Evolutionary conservation across 2,113 vertebrate species (phyloP), one percentile per base, ranked within the genome.

Genomic region (Danionella cerebrum): DNA sequence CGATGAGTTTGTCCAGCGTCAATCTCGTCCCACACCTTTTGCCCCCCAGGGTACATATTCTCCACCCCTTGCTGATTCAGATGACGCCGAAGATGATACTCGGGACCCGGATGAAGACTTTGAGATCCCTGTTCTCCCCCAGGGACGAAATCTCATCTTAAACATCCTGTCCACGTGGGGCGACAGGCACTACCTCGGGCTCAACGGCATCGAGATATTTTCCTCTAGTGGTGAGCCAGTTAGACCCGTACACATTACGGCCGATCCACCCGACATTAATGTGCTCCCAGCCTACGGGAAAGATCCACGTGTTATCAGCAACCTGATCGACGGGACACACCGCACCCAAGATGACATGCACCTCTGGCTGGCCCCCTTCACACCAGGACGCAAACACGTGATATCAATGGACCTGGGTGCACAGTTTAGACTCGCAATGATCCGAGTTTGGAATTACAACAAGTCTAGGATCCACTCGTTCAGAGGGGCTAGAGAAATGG

Each of bases 401-500:
- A 75, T 98, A 75, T 86, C 82, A 29, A 69, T 97, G 45, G 88
- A 97, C 72, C 95, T 99, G 31, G 78, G 53, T n/a, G 75, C 76
- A 16, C 75, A 86, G 8, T 89, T 86, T 78, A 89, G 94, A 33
- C 85, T 99, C 0, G 95, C 96, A 38, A 93, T 99, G 90, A 93
- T 99, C 67, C 91, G 96, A 8, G 82, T 99, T 55, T 99, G 96
- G 96, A 99, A 99, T 84, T 99, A 99, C 76, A 99, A 99, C 78
- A 99, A 99, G 75, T 99, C 96, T 0, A 91, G 96, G 18, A 98
- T 99, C 24, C 94, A 98, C 76, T 98, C 96, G 7, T 97, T 95
- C 80, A 84, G 96, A 1, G 96, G 96, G 0, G 92, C 89, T 63
- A 93, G 87, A 82, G 94, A 97, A 73, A 82, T 97, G 55, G 79